phyloP scores from a whole-genome alignment of 1,140 invertebrate species.

The Triops longicaudatus region DNA sequence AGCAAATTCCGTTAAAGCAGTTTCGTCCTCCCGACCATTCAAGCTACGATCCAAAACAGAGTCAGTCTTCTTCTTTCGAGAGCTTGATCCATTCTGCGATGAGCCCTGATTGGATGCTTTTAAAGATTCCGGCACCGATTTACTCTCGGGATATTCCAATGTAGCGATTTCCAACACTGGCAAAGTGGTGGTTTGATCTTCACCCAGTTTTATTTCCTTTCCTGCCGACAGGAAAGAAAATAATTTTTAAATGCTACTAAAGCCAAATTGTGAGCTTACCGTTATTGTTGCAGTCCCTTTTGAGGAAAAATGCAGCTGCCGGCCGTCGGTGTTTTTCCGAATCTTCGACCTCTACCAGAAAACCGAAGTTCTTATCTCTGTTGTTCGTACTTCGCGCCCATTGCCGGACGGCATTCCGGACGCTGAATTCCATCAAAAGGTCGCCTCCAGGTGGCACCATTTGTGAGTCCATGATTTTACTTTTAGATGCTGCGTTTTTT shows the following conservation, averaged over 20 bases:
- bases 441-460: slow-evolving; percentile 42
- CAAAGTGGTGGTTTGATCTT: not conserved
- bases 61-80: slow-evolving; percentile 6
- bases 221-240: not conserved
- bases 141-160: not conserved
- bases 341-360: slow-evolving; percentile 52
- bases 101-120: not conserved
- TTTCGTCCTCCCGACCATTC: not conserved
- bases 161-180: not conserved
- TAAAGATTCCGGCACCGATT: not conserved
- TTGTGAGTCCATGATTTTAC: slow-evolving; percentile 47
- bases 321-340: slow-evolving; percentile 48
- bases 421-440: slow-evolving; percentile 40
- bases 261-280: not conserved
- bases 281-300: slow-evolving; percentile 19
- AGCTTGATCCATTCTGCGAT: not conserved
- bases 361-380: slow-evolving; percentile 43
- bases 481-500: slow-evolving; percentile 41
- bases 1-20: not conserved
- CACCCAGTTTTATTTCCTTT: not conserved
- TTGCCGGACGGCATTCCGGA: slow-evolving; percentile 36
- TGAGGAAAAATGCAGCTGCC: slow-evolving; percentile 34
- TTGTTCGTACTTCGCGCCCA: slow-evolving; percentile 36
- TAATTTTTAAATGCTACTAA: not conserved
- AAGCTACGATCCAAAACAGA: not conserved